Evolutionary conservation across 1,140 invertebrate genomes (phyloP).

Genomic region (Mya arenaria): DNA sequence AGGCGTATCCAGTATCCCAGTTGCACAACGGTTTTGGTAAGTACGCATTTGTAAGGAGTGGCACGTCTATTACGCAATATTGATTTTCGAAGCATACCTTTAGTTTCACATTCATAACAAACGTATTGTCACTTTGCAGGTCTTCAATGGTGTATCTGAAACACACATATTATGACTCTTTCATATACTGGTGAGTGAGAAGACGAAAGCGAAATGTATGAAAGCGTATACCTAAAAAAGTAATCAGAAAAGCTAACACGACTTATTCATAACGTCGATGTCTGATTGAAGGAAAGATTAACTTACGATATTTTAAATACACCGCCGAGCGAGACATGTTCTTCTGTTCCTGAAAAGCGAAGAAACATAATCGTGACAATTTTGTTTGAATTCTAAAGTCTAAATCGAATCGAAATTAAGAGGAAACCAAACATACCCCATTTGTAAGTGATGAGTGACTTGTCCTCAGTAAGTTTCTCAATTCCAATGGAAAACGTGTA

Average conservation of each 20-base stretch:
- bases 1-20: background rate
- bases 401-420: too few species aligned
- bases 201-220: background rate
- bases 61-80: background rate
- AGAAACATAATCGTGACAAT: too few species aligned
- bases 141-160: conserved; percentile 24
- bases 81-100: background rate
- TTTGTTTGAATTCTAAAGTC: too few species aligned
- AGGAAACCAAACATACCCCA: too few species aligned
- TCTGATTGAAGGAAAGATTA: background rate
- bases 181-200: background rate
- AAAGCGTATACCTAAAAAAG: background rate
- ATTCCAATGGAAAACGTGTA: conserved; percentile 56
- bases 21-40: conserved; percentile 25
- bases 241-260: background rate
- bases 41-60: conserved; percentile 6
- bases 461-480: conserved; percentile 48
- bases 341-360: background rate
- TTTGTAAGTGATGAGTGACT: conserved; percentile 36
- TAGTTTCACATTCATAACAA: conserved; percentile 20
- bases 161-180: background rate
- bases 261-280: background rate
- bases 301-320: background rate
- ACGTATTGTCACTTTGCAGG: conserved; percentile 14
- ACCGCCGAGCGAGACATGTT: background rate